phyloP scores from a whole-genome alignment of 2,113 vertebrate species.

The Anhinga anhinga region DNA sequence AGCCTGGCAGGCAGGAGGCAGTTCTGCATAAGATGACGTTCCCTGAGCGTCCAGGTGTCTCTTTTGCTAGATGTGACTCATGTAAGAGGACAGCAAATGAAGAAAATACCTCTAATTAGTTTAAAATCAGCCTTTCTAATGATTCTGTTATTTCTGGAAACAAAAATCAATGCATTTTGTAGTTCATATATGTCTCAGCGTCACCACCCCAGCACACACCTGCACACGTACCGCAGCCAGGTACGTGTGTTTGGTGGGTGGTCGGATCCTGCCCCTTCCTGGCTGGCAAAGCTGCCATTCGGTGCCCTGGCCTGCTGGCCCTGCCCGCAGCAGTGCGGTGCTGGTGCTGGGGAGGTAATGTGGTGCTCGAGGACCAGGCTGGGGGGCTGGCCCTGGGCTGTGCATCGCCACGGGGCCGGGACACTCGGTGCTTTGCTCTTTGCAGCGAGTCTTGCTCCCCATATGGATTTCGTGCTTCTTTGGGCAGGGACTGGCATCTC shows the following conservation, averaged over 20 bases:
- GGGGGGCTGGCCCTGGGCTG: not conserved
- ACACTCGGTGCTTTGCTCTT: not conserved
- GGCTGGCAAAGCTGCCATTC: no score
- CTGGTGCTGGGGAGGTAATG: fast-evolving
- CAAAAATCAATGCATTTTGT: not conserved
- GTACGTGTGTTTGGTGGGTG: not conserved
- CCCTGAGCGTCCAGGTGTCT: not conserved
- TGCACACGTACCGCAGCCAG: fast-evolving
- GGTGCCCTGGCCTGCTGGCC: not conserved
- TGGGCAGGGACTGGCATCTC: not conserved
- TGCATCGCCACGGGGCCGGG: fast-evolving
- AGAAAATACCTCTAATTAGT: not conserved
- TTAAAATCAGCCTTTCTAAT: not conserved
- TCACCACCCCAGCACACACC: not conserved
- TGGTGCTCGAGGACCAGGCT: fast-evolving
- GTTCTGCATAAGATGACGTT: not conserved
- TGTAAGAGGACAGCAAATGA: not conserved
- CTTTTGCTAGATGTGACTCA: fast-evolving
- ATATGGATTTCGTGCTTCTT: not conserved
- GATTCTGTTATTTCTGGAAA: not conserved
- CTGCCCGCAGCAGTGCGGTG: not conserved
- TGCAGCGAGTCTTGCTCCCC: not conserved
- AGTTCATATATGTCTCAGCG: not conserved
- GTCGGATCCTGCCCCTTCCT: no score
- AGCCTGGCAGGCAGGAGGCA: not conserved